These are phyloP conservation scores for Steatocranus sp. DNA, from an alignment of 2,797 vertebrate species.

Conservation along the genomic window DNA sequence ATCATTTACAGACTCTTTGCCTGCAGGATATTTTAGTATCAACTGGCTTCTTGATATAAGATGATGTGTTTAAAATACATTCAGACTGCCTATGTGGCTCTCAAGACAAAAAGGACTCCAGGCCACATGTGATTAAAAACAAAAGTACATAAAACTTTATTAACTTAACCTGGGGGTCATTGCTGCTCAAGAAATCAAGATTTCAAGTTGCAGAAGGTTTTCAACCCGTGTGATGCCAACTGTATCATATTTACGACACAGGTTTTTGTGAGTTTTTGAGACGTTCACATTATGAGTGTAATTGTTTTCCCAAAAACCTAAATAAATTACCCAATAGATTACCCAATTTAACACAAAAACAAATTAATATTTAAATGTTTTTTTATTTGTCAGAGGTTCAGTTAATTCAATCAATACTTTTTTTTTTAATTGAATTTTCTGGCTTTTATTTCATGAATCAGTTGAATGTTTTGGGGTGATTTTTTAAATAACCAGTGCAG, in stretches of 20 bases:
- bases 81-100: not conserved
- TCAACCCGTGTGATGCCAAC: not conserved
- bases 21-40: not conserved
- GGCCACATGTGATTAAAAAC: not conserved
- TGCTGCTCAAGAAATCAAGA: not conserved
- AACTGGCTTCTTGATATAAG: not conserved
- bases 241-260: not conserved
- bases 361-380: not conserved
- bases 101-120: not conserved
- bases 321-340: not conserved
- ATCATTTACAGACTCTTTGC: not conserved
- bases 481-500: not conserved
- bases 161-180: not conserved
- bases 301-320: not conserved
- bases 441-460: not conserved
- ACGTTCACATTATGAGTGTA: not conserved
- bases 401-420: not conserved
- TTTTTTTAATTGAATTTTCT: not conserved
- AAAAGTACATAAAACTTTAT: not conserved
- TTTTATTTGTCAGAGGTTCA: not conserved
- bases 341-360: not conserved
- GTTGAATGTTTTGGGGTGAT: not conserved
- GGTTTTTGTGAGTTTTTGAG: not conserved
- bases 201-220: not conserved
- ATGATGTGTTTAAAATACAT: not conserved